Evolutionary conservation across 2,888 invertebrate species (phyloP).

Genomic region (Orchestes rusci): DNA sequence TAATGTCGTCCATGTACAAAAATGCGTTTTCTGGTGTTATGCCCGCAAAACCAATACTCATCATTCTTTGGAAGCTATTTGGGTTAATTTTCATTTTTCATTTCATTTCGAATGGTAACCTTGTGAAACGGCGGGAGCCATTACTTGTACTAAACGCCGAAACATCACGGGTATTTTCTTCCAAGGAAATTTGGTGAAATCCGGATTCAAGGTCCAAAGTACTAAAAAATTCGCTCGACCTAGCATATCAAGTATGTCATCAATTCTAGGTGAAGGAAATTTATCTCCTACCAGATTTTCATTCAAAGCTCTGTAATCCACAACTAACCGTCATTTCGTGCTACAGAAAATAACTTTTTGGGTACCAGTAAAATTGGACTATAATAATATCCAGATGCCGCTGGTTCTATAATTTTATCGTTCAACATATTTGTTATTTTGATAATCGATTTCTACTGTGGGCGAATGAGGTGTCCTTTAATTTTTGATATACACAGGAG

Average conservation of each 20-base stretch:
- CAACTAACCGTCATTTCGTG: constrained; percentile 22
- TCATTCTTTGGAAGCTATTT: constrained; percentile 28
- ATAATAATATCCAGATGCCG: constrained; percentile 23
- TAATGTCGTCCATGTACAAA: constrained; percentile 30
- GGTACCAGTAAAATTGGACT: constrained; percentile 27
- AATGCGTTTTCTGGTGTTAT: constrained; percentile 24
- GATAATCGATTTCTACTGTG: constrained; percentile 23
- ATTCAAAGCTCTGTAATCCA: constrained; percentile 25
- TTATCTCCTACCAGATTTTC: constrained; percentile 20
- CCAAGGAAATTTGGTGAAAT: constrained; percentile 14
- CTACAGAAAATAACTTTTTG: constrained; percentile 11
- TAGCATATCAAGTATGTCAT: constrained; percentile 20
- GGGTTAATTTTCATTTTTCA: too few species aligned
- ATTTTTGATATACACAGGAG: constrained; percentile 27
- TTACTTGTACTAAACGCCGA: constrained; percentile 20
- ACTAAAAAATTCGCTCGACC: constrained; percentile 20
- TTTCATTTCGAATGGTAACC: constrained; percentile 25
- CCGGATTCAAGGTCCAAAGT: constrained; percentile 16
- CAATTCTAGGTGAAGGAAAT: constrained; percentile 21
- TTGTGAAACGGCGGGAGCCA: constrained; percentile 21
- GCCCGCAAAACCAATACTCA: constrained; percentile 29
- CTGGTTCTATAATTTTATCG: constrained; percentile 21
- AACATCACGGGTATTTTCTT: constrained; percentile 11
- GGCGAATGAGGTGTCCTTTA: constrained; percentile 24
- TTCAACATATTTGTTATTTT: constrained; percentile 22